Evolutionary conservation across 2,797 vertebrate genomes (phyloP).

Genomic region (Manis pentadactyla): DNA sequence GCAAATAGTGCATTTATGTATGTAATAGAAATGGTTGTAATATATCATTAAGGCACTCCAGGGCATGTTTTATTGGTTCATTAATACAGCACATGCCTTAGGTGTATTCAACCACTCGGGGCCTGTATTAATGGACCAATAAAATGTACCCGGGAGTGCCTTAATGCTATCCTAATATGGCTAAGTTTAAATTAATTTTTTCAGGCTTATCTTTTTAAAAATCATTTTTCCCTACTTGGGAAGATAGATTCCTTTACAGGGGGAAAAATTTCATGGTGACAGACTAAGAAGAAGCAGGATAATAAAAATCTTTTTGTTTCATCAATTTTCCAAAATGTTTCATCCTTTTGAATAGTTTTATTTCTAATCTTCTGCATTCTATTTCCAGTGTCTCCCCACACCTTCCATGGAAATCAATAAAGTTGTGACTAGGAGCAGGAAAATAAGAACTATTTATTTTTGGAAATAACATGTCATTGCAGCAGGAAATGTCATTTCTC

Average conservation of each 20-base stretch:
- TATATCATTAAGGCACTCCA: conserved; percentile 86
- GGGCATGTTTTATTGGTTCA: conserved; percentile 90
- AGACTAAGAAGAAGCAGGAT: conserved; percentile 68
- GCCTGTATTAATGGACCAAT: conserved; percentile 90
- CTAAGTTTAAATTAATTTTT: conserved; percentile 90
- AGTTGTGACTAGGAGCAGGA: not conserved
- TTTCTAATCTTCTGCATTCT: conserved; percentile 36
- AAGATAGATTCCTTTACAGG: conserved; percentile 76
- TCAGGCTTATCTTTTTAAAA: conserved; percentile 86
- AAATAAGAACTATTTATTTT: conserved; percentile 6
- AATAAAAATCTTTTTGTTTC: conserved; percentile 72
- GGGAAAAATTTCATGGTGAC: conserved; percentile 72
- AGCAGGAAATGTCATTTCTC: not conserved
- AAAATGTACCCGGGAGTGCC: conserved; percentile 87
- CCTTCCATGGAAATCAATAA: conserved; percentile 10
- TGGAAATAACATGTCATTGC: not conserved
- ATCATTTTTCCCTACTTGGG: conserved; percentile 84
- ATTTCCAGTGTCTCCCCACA: not conserved
- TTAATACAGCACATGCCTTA: conserved; percentile 89
- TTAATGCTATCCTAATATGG: conserved; percentile 85
- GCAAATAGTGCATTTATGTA: conserved; percentile 86
- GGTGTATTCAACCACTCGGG: conserved; percentile 88
- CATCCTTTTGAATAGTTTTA: conserved; percentile 12
- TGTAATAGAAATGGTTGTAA: conserved; percentile 86
- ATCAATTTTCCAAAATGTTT: conserved; percentile 69